A percentile compares a stretch with the other conserved stretches of the same genome.
Evolutionary conservation across 2,113 vertebrate genomes (phyloP).

Genomic region (Eonycteris spelaea): DNA sequence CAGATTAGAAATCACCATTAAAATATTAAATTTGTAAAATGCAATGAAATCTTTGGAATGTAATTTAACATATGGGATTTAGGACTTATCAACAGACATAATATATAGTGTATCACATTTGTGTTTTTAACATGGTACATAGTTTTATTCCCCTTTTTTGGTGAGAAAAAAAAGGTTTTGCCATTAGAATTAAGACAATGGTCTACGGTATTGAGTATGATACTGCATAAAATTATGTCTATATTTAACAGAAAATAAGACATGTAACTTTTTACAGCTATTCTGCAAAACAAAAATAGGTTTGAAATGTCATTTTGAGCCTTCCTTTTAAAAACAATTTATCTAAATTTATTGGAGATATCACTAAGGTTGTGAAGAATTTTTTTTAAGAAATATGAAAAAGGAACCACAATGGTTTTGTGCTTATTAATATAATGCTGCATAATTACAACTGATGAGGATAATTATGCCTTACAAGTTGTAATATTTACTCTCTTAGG

Average conservation of each 20-base stretch:
- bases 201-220: neutral
- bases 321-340: neutral
- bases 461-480: neutral
- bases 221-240: neutral
- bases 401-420: neutral
- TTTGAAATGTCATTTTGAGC: conserved; percentile 9
- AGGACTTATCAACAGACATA: neutral
- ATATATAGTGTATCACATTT: neutral
- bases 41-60: neutral
- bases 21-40: neutral
- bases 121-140: neutral
- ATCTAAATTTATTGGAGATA: neutral
- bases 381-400: conserved; percentile 17
- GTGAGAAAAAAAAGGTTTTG: neutral
- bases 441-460: neutral
- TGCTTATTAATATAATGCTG: neutral
- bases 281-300: neutral
- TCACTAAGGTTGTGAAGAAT: neutral
- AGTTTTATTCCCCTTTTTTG: neutral
- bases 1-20: neutral
- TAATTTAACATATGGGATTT: neutral
- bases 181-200: neutral
- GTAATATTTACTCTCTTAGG: conserved; percentile 25
- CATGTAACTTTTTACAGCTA: neutral
- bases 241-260: neutral